Base-by-base conservation (phyloP, 2,113 vertebrate genomes). In the Syngnathus floridae region DNA sequence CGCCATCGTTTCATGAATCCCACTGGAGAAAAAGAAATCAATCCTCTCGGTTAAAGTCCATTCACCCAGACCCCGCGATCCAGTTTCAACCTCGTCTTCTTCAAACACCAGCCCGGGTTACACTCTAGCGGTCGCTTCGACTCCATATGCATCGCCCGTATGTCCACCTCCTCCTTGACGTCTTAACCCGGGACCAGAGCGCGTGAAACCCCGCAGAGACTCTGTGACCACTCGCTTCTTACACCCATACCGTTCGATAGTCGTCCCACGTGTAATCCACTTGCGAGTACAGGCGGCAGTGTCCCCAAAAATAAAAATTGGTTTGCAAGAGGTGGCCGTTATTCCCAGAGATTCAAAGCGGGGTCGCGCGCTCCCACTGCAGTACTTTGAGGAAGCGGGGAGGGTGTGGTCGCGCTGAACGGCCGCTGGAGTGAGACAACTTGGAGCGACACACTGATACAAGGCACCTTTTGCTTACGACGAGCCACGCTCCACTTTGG, bases 1-100 rank as follows among this genome's bases (percentile, higher is more conserved):
- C 92, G 93, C 87, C 95, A 95, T 96, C 91, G 78, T 95, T 90
- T 92, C 92, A 92, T 85, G 14, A 91, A 88, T 82, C 85, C 87
- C 37, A 79, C 66, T 82, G 76, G 43, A 14, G 43, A 41, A 79
- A 72, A 79, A 72, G 69, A 82, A 86, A 76, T 82, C 75, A 77
- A 77, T 74, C 55, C 40, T 62, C 26, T 45, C 45, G 58, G 41
- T 64, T 55, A 71, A 66, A 26, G 51, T 68, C 67, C 70, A 43
- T 73, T 71, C 41, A 73, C 73, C 57, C 62, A 19, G 68, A 63
- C 61, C 58, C 79, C 80, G 84, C 83, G 65, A 60, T 86, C 79
- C 76, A 82, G 91, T 83, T 89, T 88, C 76, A 88, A 77, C 63
- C 87, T 73, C 71, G 85, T 88, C 89, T 87, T 86, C 46, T 84